Percentiles rank a stretch among this genome's conserved stretches.
Conservation (phyloP, 2,797 vertebrate genomes). For the Parauchenoglanis punctatus region DNA sequence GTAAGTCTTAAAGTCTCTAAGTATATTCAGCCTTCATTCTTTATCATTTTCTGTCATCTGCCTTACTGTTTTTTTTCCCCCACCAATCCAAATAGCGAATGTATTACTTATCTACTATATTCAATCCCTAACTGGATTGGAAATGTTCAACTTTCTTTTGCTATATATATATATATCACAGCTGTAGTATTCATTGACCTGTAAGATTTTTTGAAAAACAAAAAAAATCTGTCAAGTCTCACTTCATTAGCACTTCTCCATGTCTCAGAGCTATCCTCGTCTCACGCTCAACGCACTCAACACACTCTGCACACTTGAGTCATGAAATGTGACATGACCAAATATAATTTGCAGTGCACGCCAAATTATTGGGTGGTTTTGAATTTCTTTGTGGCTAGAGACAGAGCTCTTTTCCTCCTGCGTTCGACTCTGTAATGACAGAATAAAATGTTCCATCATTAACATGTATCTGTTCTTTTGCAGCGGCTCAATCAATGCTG, state of each 20-base stretch:
- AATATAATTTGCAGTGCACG: background rate
- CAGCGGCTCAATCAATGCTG: slow-evolving; percentile 9
- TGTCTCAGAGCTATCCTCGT: background rate
- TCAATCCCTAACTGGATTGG: no score
- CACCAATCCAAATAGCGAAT: background rate
- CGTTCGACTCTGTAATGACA: slow-evolving; percentile 20
- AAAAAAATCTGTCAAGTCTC: background rate
- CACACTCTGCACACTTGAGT: background rate
- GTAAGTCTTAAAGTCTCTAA: background rate
- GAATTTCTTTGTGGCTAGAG: slow-evolving; percentile 2
- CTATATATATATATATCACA: background rate
- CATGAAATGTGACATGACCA: slow-evolving; percentile 22
- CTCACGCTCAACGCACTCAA: slow-evolving; percentile 4
- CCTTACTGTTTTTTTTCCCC: background rate
- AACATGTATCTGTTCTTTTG: slow-evolving; percentile 14
- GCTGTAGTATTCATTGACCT: slow-evolving; percentile 13
- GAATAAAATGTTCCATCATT: slow-evolving; percentile 43
- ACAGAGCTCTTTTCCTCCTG: background rate
- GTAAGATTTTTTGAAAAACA: background rate
- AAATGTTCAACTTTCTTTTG: background rate
- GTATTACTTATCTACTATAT: background rate
- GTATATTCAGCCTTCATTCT: background rate
- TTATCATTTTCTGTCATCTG: background rate
- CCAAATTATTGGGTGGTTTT: background rate
- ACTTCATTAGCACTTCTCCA: slow-evolving; percentile 20